Evolutionary conservation across 2,888 invertebrate genomes (phyloP).

Genomic region (Perizoma affinitatum): DNA sequence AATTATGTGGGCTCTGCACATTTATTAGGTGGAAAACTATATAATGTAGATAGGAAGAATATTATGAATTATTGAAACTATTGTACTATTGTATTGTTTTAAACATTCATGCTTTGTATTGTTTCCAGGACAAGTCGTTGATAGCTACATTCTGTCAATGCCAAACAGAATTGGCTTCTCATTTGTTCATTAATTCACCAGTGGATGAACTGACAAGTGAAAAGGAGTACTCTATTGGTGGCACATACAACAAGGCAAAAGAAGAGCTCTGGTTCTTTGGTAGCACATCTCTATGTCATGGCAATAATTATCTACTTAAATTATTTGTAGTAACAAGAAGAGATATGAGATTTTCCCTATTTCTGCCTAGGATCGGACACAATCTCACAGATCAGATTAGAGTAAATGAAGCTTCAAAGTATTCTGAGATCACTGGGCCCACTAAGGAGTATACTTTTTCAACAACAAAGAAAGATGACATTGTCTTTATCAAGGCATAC

Average conservation of each 20-base stretch:
- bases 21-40: too few relatives aligned
- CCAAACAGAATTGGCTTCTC: slow-evolving; percentile 52
- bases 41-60: too few relatives aligned
- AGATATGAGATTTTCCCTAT: slow-evolving; percentile 54
- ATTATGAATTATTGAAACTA: too few relatives aligned
- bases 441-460: slow-evolving; percentile 42
- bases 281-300: slow-evolving; percentile 56
- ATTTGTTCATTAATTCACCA: slow-evolving; percentile 58
- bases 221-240: slow-evolving; percentile 66
- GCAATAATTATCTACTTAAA: slow-evolving; percentile 58
- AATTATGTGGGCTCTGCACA: too few relatives aligned
- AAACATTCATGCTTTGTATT: neutral
- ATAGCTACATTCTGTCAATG: slow-evolving; percentile 43
- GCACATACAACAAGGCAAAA: slow-evolving; percentile 53
- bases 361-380: slow-evolving; percentile 46
- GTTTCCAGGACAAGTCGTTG: slow-evolving; percentile 5
- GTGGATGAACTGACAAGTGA: slow-evolving; percentile 48
- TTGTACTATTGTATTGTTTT: too few relatives aligned
- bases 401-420: slow-evolving; percentile 1
- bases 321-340: slow-evolving; percentile 65
- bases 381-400: slow-evolving; percentile 1
- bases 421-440: slow-evolving; percentile 8
- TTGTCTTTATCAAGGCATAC: slow-evolving; percentile 61
- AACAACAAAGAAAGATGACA: slow-evolving; percentile 52
- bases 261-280: slow-evolving; percentile 72